These are phyloP conservation scores for Elephantulus edwardii DNA, from an alignment of 2,113 vertebrate species.

Conservation along the genomic window DNA sequence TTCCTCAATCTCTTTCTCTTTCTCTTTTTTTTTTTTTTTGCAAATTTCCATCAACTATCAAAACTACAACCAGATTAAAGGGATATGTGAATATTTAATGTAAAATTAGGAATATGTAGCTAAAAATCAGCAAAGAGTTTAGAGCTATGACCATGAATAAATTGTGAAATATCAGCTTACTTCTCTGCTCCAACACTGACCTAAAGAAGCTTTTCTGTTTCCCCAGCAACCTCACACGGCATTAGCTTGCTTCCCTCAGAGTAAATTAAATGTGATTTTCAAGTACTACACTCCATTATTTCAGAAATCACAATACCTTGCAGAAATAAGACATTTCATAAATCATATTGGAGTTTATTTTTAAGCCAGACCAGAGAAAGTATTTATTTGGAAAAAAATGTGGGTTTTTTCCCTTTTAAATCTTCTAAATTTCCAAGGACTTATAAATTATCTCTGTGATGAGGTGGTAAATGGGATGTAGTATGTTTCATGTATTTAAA, in stretches of 20 bases:
- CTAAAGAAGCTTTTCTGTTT: slow-evolving; percentile 86
- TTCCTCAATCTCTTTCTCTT: too few relatives aligned
- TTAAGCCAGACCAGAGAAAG: slow-evolving; percentile 81
- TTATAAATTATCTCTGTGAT: slow-evolving; percentile 71
- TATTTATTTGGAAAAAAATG: slow-evolving; percentile 76
- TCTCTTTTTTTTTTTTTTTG: slow-evolving; percentile 66
- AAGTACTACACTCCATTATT: slow-evolving; percentile 88
- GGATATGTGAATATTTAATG: slow-evolving; percentile 75
- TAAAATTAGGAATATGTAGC: slow-evolving; percentile 73
- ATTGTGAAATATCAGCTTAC: slow-evolving; percentile 82
- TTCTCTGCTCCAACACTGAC: slow-evolving; percentile 78
- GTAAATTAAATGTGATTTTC: slow-evolving; percentile 89
- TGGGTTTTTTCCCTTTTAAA: slow-evolving; percentile 71
- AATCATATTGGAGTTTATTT: slow-evolving; percentile 84
- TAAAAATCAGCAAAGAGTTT: slow-evolving; percentile 78
- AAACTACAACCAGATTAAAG: slow-evolving; percentile 76
- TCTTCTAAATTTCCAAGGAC: slow-evolving; percentile 71
- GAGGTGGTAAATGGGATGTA: slow-evolving; percentile 43
- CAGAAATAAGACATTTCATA: slow-evolving; percentile 81
- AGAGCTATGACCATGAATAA: slow-evolving; percentile 77
- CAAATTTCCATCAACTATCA: slow-evolving; percentile 66
- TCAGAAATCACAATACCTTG: slow-evolving; percentile 85
- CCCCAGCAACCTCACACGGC: slow-evolving; percentile 85
- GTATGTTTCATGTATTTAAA: slow-evolving; percentile 53
- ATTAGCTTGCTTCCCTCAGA: slow-evolving; percentile 85